A percentile compares a stretch with the other conserved stretches of the same genome.
These are phyloP conservation scores for Lasioglossum malachurum DNA, from an alignment of 2,888 invertebrate genomes.

Conservation along the genomic window DNA sequence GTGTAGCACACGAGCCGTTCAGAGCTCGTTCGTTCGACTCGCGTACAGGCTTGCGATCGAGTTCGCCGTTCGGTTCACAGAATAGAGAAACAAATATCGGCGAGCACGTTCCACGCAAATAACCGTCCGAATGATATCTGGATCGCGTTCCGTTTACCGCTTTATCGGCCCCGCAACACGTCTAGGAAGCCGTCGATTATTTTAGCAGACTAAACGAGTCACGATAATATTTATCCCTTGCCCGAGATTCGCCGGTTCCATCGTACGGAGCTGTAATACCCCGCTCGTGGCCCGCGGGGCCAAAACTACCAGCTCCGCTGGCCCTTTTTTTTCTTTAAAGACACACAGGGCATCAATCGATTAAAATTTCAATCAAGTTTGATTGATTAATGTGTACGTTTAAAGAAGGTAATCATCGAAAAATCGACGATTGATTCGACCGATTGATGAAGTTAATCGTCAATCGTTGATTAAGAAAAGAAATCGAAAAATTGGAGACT, in stretches of 20 bases:
- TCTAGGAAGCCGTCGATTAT: conserved; percentile 27
- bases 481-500: too few species aligned
- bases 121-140: conserved; percentile 41
- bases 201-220: conserved; percentile 27
- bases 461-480: too few species aligned
- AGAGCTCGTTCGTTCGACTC: neutral
- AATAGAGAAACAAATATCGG: conserved; percentile 39
- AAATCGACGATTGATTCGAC: too few species aligned
- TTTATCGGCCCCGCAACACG: conserved; percentile 1
- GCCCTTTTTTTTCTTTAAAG: too few species aligned
- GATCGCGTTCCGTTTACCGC: conserved; percentile 15
- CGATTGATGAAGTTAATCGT: too few species aligned
- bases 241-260: neutral
- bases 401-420: too few species aligned
- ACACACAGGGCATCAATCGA: too few species aligned
- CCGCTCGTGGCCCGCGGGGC: neutral
- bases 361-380: too few species aligned
- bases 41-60: neutral
- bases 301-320: neutral
- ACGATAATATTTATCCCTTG: neutral
- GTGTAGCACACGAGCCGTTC: conserved; percentile 12
- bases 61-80: conserved; percentile 9
- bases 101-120: conserved; percentile 26
- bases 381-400: too few species aligned
- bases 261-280: neutral